A percentile compares a stretch with the other conserved stretches of the same genome.
These are phyloP conservation scores for Pantala flavescens DNA, from an alignment of 1,140 invertebrate genomes.

Conservation along the genomic window DNA sequence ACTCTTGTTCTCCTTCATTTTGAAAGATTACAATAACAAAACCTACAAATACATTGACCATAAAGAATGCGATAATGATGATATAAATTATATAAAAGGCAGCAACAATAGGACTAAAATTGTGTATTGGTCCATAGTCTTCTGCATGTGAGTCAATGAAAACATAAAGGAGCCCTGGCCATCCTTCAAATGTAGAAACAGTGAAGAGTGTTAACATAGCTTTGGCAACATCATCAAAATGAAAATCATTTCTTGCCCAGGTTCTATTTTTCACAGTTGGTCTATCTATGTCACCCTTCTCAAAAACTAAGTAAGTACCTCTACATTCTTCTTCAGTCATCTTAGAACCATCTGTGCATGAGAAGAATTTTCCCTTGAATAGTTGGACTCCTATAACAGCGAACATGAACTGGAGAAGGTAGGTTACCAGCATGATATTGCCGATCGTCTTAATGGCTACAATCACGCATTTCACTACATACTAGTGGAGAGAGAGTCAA, in stretches of 20 bases:
- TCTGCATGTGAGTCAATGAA: constrained; percentile 97
- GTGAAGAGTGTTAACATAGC: constrained; percentile 99
- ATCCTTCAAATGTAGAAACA: constrained; percentile 98
- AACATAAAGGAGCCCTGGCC: constrained; percentile 87
- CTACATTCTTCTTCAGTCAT: constrained; percentile 76
- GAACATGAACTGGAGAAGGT: constrained; percentile 99
- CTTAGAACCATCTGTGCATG: constrained; percentile 78
- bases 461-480: constrained; percentile 98
- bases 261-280: constrained; percentile 61
- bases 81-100: constrained; percentile 99
- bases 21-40: constrained; percentile 99
- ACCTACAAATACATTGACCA: constrained; percentile 99
- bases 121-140: constrained; percentile 90
- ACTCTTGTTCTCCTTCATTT: constrained; percentile 99
- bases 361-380: constrained; percentile 94
- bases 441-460: constrained; percentile 98
- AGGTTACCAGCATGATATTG: constrained; percentile 98
- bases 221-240: constrained; percentile 95
- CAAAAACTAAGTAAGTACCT: constrained; percentile 80
- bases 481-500: constrained; percentile 41
- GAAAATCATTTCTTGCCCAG: constrained; percentile 81
- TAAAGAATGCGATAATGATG: constrained; percentile 98
- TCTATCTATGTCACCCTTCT: constrained; percentile 71
- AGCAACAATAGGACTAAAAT: constrained; percentile 94
- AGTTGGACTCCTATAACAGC: constrained; percentile 99